Conservation (phyloP, 1,140 invertebrate species). For the Zaprionus davidi region DNA sequence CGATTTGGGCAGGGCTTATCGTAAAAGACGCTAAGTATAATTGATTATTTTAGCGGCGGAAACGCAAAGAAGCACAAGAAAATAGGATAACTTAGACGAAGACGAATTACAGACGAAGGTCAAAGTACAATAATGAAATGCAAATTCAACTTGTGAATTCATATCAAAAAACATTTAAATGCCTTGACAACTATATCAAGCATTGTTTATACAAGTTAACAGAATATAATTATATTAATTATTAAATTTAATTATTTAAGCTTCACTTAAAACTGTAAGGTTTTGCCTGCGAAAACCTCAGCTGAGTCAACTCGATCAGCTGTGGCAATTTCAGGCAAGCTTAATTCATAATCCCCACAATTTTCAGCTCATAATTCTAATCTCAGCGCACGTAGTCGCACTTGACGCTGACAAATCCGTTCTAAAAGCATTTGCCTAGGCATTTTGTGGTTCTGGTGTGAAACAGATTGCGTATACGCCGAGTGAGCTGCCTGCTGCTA, state of each 20-base stretch:
- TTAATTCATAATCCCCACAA: conserved; percentile 16
- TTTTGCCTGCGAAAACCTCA: not conserved
- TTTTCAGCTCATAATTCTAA: conserved; percentile 24
- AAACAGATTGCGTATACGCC: conserved; percentile 30
- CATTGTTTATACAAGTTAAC: no score
- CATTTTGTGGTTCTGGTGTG: conserved; percentile 15
- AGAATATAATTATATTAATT: no score
- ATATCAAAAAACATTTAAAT: not conserved
- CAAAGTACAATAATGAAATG: not conserved
- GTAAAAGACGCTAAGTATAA: conserved; percentile 15
- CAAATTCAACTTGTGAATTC: not conserved
- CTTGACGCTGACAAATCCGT: conserved; percentile 23
- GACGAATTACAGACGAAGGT: not conserved
- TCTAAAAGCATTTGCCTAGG: conserved; percentile 30
- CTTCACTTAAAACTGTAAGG: not conserved
- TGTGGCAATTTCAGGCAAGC: not conserved
- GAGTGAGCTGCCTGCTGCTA: not conserved
- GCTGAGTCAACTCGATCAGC: not conserved
- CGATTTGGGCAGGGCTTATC: conserved; percentile 23
- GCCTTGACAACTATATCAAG: no score
- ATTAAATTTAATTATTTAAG: no score
- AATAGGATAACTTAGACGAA: not conserved
- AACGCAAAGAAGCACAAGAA: conserved; percentile 4
- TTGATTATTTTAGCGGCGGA: conserved; percentile 35
- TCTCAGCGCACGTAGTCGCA: conserved; percentile 12